Conservation (phyloP, 1,140 invertebrate genomes). For the Brachionus calyciflorus region DNA sequence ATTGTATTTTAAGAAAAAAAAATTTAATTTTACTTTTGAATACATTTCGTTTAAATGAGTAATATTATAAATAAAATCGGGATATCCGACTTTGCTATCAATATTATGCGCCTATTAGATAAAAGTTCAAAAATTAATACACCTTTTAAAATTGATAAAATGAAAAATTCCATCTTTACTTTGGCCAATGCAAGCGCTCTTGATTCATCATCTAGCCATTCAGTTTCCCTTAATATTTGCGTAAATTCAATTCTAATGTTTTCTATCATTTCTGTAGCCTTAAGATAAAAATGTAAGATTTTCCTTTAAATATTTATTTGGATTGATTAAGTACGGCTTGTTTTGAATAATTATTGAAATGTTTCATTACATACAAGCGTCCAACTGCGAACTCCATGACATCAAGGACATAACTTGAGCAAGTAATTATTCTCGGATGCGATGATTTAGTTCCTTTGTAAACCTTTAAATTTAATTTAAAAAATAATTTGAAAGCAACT, state of each 20-base stretch:
- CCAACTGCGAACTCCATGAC: slow-evolving; percentile 80
- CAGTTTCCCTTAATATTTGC: slow-evolving; percentile 69
- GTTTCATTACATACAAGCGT: slow-evolving; percentile 77
- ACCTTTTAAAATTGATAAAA: not conserved
- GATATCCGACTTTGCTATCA: slow-evolving; percentile 51
- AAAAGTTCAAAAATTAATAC: not conserved
- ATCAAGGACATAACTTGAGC: slow-evolving; percentile 75
- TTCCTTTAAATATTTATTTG: not conserved
- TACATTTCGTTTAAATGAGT: slow-evolving; percentile 51
- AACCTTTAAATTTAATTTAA: slow-evolving; percentile 10
- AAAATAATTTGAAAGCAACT: not conserved
- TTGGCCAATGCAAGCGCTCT: slow-evolving; percentile 75
- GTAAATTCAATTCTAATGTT: slow-evolving; percentile 77
- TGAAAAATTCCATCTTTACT: slow-evolving; percentile 54
- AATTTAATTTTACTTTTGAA: slow-evolving; percentile 47
- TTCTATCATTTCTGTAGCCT: slow-evolving; percentile 80
- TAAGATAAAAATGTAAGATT: slow-evolving; percentile 47
- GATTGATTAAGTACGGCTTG: slow-evolving; percentile 54
- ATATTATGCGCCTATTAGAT: slow-evolving; percentile 49
- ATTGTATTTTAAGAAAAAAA: too few species aligned
- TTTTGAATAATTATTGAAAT: slow-evolving; percentile 80
- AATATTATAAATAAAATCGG: slow-evolving; percentile 53
- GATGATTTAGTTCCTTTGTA: slow-evolving; percentile 46
- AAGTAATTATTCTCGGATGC: slow-evolving; percentile 61
- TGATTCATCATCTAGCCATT: slow-evolving; percentile 80